Conservation (phyloP, 2,888 invertebrate species). For the Lepeophtheirus nordmannii region DNA sequence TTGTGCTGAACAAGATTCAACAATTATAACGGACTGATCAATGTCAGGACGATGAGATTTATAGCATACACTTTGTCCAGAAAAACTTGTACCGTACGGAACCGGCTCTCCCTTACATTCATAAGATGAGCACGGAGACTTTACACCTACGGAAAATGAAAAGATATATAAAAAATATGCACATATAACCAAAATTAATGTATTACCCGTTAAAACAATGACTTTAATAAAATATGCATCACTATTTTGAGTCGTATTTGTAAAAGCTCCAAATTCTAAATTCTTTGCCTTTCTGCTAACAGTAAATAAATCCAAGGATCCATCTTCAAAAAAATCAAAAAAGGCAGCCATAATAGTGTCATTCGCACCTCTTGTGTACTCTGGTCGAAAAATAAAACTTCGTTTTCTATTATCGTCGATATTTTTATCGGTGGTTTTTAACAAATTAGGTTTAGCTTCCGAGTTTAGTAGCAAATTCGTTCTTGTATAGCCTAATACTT, state of each 20-base stretch:
- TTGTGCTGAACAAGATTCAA: slow-evolving; percentile 68
- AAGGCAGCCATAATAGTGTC: slow-evolving; percentile 70
- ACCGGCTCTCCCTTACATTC: slow-evolving; percentile 31
- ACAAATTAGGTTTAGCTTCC: slow-evolving; percentile 35
- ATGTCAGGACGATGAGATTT: slow-evolving; percentile 45
- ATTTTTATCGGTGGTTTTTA: not conserved
- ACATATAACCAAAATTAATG: not conserved
- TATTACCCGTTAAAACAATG: slow-evolving; percentile 31
- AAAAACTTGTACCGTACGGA: slow-evolving; percentile 58
- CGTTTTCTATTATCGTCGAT: slow-evolving; percentile 37
- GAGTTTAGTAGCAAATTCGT: slow-evolving; percentile 26
- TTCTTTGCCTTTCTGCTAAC: slow-evolving; percentile 44
- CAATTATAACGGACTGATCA: slow-evolving; percentile 61
- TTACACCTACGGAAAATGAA: too few relatives aligned
- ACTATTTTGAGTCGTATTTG: slow-evolving; percentile 64
- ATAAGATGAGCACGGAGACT: slow-evolving; percentile 34
- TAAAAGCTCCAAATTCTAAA: slow-evolving; percentile 53
- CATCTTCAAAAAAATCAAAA: slow-evolving; percentile 86
- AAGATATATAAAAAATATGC: too few relatives aligned
- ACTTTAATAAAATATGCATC: slow-evolving; percentile 93
- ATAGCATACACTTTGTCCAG: slow-evolving; percentile 74
- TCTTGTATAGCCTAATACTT: not conserved
- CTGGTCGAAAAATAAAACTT: slow-evolving; percentile 62
- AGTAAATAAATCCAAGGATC: slow-evolving; percentile 74
- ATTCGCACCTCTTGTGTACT: slow-evolving; percentile 51